A percentile compares a stretch with the other conserved stretches of the same genome.
These are phyloP conservation scores for Campaea margaritaria DNA, from an alignment of 2,888 invertebrate species.

Conservation along the genomic window DNA sequence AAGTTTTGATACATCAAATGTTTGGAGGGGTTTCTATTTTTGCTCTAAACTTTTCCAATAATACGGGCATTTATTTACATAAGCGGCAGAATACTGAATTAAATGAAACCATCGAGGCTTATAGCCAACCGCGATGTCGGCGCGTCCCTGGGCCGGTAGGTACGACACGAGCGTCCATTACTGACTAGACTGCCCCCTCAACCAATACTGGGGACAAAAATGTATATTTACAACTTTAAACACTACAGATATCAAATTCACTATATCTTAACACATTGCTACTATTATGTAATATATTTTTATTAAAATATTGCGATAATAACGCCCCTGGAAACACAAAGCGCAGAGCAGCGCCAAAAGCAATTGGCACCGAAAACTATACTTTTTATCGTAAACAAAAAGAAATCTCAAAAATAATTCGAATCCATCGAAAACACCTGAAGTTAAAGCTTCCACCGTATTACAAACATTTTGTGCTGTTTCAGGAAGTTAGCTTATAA, in stretches of 20 bases:
- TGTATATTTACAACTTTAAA: constrained; percentile 69
- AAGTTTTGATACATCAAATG: constrained; percentile 38
- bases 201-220: constrained; percentile 59
- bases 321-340: constrained; percentile 59
- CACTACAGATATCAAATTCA: constrained; percentile 73
- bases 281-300: constrained; percentile 51
- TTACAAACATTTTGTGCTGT: constrained; percentile 74
- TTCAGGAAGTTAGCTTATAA: constrained; percentile 72
- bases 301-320: constrained; percentile 55
- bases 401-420: constrained; percentile 69
- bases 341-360: constrained; percentile 46
- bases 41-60: constrained; percentile 29
- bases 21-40: constrained; percentile 27
- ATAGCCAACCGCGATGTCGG: constrained; percentile 47
- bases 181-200: constrained; percentile 77
- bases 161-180: constrained; percentile 58
- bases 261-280: constrained; percentile 68
- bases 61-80: constrained; percentile 62
- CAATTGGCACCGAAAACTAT: constrained; percentile 61
- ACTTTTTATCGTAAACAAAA: constrained; percentile 47
- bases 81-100: constrained; percentile 69
- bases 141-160: constrained; percentile 36
- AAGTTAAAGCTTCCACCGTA: constrained; percentile 61
- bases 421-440: constrained; percentile 52
- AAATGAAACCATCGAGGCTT: constrained; percentile 53